Percentiles rank a stretch among this genome's conserved stretches.
These are phyloP conservation scores for Aleiodes testaceus DNA, from an alignment of 2,888 invertebrate genomes.

Conservation along the genomic window DNA sequence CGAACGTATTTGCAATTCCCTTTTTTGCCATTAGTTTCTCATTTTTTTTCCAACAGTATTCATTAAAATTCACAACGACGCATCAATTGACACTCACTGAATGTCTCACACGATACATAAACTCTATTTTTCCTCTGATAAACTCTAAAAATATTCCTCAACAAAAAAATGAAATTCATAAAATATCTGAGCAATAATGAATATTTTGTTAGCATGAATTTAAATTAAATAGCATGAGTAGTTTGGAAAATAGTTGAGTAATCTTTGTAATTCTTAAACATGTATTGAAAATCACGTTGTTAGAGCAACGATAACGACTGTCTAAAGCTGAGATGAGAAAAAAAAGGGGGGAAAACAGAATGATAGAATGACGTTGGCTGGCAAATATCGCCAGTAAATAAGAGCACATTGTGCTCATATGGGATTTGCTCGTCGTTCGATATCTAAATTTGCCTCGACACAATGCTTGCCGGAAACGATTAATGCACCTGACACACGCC, in stretches of 20 bases:
- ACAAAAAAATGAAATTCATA: slow-evolving; percentile 15
- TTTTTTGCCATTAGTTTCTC: not conserved
- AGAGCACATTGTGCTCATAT: not conserved
- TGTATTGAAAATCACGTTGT: too few species aligned
- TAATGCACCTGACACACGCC: slow-evolving; percentile 23
- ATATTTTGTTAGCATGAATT: not conserved
- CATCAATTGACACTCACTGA: slow-evolving; percentile 26
- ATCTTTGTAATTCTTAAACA: not conserved
- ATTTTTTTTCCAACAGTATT: not conserved
- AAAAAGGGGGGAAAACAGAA: too few species aligned
- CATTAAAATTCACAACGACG: slow-evolving; percentile 16
- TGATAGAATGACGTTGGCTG: too few species aligned
- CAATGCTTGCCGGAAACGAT: slow-evolving; percentile 17
- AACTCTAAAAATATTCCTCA: not conserved
- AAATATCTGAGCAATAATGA: slow-evolving; percentile 8
- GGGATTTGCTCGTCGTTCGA: not conserved
- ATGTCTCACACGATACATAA: slow-evolving; percentile 25
- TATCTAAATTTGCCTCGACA: too few species aligned
- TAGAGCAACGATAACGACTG: too few species aligned
- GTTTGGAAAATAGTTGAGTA: not conserved
- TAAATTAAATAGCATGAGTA: not conserved
- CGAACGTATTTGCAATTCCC: slow-evolving; percentile 5
- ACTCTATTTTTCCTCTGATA: not conserved
- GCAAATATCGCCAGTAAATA: too few species aligned
- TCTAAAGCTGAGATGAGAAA: too few species aligned